Base-by-base conservation (phyloP, 2,797 vertebrate species). In the Danio jaintianensis region DNA sequence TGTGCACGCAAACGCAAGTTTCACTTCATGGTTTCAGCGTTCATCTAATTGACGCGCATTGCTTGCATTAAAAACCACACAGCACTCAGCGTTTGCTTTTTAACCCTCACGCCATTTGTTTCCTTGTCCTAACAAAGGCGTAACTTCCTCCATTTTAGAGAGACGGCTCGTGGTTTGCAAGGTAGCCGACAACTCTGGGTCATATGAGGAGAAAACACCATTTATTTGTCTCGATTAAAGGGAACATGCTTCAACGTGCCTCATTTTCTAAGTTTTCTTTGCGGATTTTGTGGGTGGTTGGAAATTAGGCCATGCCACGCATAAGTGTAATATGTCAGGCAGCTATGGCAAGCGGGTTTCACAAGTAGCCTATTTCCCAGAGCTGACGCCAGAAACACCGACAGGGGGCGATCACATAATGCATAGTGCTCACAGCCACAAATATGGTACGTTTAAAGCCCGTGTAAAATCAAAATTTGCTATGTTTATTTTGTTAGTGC, bases 81-180 rank as follows among this genome's bases (percentile, higher is more conserved):
- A 2, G 53, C 36, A 61, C 13, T 9, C 67, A 18, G 45, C 42
- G 1, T 59, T 40, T 72, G 64, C 47, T 47, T 66, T 81, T 77
- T 78, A 84, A 86, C 75, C 61, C 72, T 58, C 59, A 74, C 80
- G 83, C 83, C 79, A 85, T 80, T 84, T 83, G 82, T 88, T 87
- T 87, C 78, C 83, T 82, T 76, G 67, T 73, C 81, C 82, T 85
- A 84, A 87, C 80, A 87, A 89, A 84, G 85, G 87, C 87, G 86
- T 86, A 86, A 86, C 86, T 87, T 86, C 88, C 86, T 87, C 88
- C 88, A 88, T 88, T 83, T 87, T 89, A 84, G 85, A 76, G 86
- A 69, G 43, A 75, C 56, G 22, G 48, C 66, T 62, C 59, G 80
- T 53, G 66, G 47, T 64, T 70, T 43, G 13, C 10, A 52, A 72